Conservation (phyloP, 2,888 invertebrate genomes). For the Andrena hattorfiana region DNA sequence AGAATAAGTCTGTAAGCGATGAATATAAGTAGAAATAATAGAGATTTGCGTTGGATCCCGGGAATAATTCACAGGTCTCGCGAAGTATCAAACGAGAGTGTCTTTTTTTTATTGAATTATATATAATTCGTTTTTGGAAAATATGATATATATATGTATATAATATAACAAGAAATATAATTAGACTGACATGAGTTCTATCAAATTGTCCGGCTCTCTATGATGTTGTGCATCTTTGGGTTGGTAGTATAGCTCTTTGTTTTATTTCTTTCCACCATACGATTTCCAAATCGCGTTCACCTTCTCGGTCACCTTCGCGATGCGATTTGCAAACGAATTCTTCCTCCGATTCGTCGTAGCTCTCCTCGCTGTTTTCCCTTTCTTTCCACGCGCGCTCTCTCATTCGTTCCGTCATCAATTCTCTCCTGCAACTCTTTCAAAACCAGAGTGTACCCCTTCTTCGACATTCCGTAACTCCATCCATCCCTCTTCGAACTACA, state of each 20-base stretch:
- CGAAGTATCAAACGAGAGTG: slow-evolving; percentile 73
- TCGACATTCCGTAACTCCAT: not conserved
- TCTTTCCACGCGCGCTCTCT: slow-evolving; percentile 30
- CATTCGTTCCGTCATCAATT: slow-evolving; percentile 11
- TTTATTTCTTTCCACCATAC: slow-evolving; percentile 45
- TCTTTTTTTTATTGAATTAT: slow-evolving; percentile 82
- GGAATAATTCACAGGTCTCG: slow-evolving; percentile 51
- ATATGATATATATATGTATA: slow-evolving; percentile 83
- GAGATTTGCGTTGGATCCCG: not conserved
- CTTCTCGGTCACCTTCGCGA: slow-evolving; percentile 57
- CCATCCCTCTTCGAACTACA: slow-evolving; percentile 1
- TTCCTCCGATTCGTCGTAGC: slow-evolving; percentile 30
- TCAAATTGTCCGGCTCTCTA: slow-evolving; percentile 78
- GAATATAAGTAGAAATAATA: not conserved
- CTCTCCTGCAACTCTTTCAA: slow-evolving; percentile 36
- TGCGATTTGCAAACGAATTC: slow-evolving; percentile 30
- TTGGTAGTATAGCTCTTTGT: slow-evolving; percentile 70
- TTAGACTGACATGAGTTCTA: slow-evolving; percentile 83
- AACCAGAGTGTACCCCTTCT: not conserved
- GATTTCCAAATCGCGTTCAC: slow-evolving; percentile 57
- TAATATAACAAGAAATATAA: slow-evolving; percentile 84
- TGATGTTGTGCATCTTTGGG: slow-evolving; percentile 78
- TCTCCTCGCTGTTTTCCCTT: slow-evolving; percentile 20
- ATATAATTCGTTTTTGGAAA: slow-evolving; percentile 84
- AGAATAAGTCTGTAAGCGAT: not conserved